Conservation (phyloP, 2,888 invertebrate genomes). For the Ptilodon capucinus region DNA sequence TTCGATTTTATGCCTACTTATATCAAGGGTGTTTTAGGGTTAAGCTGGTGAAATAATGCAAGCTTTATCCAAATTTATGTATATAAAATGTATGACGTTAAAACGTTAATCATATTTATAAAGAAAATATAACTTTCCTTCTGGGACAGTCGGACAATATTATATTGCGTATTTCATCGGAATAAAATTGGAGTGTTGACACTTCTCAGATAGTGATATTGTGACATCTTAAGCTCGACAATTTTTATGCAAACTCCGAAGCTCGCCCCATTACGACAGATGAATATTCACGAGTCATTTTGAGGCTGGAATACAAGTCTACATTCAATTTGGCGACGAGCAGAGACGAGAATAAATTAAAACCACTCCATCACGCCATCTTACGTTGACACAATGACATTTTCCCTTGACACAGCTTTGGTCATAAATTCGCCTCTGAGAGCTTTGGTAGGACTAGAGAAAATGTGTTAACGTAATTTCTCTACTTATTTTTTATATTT, state of each 20-base stretch:
- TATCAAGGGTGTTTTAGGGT: conserved; percentile 5
- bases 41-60: not conserved
- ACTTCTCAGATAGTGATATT: not conserved
- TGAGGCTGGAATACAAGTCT: conserved; percentile 26
- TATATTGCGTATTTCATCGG: too few species aligned
- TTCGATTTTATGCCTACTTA: not conserved
- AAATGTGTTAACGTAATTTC: conserved; percentile 3
- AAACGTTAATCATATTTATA: too few species aligned
- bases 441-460: not conserved
- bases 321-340: conserved; percentile 36
- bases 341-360: conserved; percentile 43
- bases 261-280: conserved; percentile 12
- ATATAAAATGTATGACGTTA: too few species aligned
- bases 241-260: conserved; percentile 18
- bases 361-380: conserved; percentile 41
- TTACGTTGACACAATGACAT: conserved; percentile 31
- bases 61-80: not conserved
- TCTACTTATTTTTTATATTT: not conserved
- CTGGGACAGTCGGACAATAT: too few species aligned
- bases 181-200: too few species aligned
- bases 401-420: conserved; percentile 29
- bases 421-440: conserved; percentile 13
- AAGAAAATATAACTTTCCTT: too few species aligned
- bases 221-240: not conserved
- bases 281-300: conserved; percentile 41